Percentiles rank a stretch among this genome's conserved stretches.
Evolutionary conservation across 2,888 invertebrate genomes (phyloP).

Genomic region (Drosophila putrida): DNA sequence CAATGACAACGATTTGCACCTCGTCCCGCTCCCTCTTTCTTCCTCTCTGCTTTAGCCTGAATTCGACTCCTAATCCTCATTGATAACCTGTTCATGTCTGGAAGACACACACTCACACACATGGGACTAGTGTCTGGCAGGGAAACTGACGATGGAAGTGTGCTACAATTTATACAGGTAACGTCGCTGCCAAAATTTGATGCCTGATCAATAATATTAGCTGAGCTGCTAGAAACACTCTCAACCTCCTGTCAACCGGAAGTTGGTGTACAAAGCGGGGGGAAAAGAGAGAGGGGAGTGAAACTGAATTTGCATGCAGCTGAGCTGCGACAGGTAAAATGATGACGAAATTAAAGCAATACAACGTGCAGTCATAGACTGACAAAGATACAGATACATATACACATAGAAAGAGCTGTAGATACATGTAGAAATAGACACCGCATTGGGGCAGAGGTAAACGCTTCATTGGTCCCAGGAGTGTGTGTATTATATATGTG

Average conservation of each 20-base stretch:
- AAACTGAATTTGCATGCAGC: constrained; percentile 68
- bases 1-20: constrained; percentile 34
- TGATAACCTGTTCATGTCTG: constrained; percentile 38
- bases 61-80: constrained; percentile 8
- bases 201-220: constrained; percentile 80
- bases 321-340: constrained; percentile 55
- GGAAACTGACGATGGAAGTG: constrained; percentile 55
- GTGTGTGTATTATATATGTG: constrained; percentile 11
- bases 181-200: constrained; percentile 56
- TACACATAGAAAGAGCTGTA: constrained; percentile 8
- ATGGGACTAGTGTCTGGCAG: neutral
- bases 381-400: constrained; percentile 30
- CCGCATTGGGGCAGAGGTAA: constrained; percentile 38
- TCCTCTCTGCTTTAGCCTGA: no score
- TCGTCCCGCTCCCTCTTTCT: neutral
- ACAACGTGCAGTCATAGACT: constrained; percentile 56
- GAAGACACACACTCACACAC: constrained; percentile 11
- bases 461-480: constrained; percentile 39
- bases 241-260: constrained; percentile 1
- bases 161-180: constrained; percentile 61
- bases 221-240: constrained; percentile 47
- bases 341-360: constrained; percentile 78
- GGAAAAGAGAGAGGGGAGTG: neutral
- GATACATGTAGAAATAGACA: constrained; percentile 9
- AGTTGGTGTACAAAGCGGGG: neutral